These are phyloP conservation scores for Sparus aurata DNA, from an alignment of 2,797 vertebrate genomes.

Conservation along the genomic window DNA sequence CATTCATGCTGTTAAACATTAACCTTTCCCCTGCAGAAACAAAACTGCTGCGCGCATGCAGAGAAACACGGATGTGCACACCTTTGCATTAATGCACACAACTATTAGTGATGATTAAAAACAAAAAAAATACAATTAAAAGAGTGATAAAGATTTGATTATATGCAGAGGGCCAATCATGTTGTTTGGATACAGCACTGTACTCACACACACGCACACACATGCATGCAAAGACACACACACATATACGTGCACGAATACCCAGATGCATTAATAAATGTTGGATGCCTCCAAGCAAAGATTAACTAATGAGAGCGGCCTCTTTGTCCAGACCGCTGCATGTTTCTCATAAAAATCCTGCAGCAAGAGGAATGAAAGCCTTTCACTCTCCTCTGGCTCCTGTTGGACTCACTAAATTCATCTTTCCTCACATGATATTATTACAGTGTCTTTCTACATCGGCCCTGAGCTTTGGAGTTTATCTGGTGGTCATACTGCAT, in stretches of 20 bases:
- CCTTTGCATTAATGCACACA: conserved; percentile 29
- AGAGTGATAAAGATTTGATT: neutral
- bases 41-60: conserved; percentile 37
- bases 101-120: neutral
- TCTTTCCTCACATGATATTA: conserved; percentile 61
- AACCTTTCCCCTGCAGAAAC: conserved; percentile 78
- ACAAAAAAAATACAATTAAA: neutral
- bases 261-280: conserved; percentile 55
- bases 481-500: conserved; percentile 39
- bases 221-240: conserved; percentile 9
- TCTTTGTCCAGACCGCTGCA: conserved; percentile 44
- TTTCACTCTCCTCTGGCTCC: conserved; percentile 47
- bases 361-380: conserved; percentile 40
- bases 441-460: conserved; percentile 41
- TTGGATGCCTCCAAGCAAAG: conserved; percentile 46
- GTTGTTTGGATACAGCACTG: neutral
- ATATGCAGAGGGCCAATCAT: neutral
- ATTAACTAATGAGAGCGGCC: conserved; percentile 55
- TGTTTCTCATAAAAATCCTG: conserved; percentile 51
- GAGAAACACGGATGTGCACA: conserved; percentile 20
- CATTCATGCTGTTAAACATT: conserved; percentile 84
- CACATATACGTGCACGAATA: conserved; percentile 22
- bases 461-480: conserved; percentile 41
- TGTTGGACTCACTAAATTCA: conserved; percentile 55
- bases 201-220: neutral